Evolutionary conservation across 2,797 vertebrate species (phyloP).

Genomic region (Galago senegalensis): DNA sequence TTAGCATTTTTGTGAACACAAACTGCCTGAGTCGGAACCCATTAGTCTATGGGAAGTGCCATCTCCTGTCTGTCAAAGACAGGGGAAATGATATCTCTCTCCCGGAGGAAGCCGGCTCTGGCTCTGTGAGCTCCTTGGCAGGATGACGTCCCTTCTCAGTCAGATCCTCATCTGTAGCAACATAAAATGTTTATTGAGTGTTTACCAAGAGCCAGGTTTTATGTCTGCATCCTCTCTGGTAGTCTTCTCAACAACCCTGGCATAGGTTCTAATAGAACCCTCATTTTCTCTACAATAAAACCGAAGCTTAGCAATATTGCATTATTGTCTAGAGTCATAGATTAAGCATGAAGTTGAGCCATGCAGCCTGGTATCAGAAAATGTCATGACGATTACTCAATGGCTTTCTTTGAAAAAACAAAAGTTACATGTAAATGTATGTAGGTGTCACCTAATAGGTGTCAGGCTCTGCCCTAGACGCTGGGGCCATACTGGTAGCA

Average conservation of each 20-base stretch:
- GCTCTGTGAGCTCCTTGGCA: neutral
- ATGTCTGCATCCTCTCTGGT: neutral
- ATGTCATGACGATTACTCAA: neutral
- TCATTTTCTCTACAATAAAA: neutral
- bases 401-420: neutral
- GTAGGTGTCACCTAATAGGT: neutral
- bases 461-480: neutral
- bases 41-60: neutral
- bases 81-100: neutral
- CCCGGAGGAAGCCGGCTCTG: neutral
- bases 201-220: neutral
- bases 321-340: neutral
- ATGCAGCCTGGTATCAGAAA: neutral
- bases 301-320: neutral
- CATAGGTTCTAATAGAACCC: neutral
- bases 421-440: neutral
- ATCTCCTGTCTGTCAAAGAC: neutral
- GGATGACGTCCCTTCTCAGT: too few species aligned
- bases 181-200: neutral
- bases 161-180: too few species aligned
- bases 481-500: neutral
- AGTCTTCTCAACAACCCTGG: neutral
- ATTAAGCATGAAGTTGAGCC: neutral
- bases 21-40: neutral
- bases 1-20: conserved; percentile 44